Conservation (phyloP, 2,888 invertebrate species). For the Limenitis arthemis region DNA sequence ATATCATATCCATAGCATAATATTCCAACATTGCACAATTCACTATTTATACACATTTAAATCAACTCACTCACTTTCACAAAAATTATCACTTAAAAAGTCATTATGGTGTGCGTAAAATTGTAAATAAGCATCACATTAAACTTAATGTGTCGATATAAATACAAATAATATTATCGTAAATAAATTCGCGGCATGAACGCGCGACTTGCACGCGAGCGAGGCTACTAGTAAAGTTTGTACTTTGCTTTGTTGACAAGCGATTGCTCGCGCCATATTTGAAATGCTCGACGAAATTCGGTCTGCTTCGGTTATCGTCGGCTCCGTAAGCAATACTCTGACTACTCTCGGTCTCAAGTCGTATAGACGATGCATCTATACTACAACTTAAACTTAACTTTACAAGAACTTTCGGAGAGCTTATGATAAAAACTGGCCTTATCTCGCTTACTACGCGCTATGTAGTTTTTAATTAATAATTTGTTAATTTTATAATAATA, state of each 20-base stretch:
- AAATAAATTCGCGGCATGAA: conserved; percentile 22
- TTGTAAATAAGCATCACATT: conserved; percentile 10
- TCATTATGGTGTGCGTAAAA: conserved; percentile 15
- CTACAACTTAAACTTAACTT: no score
- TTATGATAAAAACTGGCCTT: no score
- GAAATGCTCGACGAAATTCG: conserved; percentile 52
- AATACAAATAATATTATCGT: conserved; percentile 18
- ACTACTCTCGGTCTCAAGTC: neutral
- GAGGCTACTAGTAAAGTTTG: conserved; percentile 37
- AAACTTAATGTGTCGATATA: conserved; percentile 11
- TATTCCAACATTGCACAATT: conserved; percentile 27
- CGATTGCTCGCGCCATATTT: conserved; percentile 56
- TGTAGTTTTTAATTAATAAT: no score
- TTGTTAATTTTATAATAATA: no score
- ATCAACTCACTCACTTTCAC: conserved; percentile 36
- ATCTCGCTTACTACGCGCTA: no score
- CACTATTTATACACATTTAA: conserved; percentile 19
- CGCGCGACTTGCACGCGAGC: conserved; percentile 43
- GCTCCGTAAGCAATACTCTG: conserved; percentile 21
- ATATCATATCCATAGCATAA: conserved; percentile 20
- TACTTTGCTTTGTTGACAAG: conserved; percentile 59
- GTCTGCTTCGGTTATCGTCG: conserved; percentile 42
- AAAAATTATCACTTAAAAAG: conserved; percentile 29
- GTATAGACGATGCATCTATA: neutral
- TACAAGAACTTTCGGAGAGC: no score